Conservation (phyloP, 2,113 vertebrate genomes). For the Hiodon alosoides region DNA sequence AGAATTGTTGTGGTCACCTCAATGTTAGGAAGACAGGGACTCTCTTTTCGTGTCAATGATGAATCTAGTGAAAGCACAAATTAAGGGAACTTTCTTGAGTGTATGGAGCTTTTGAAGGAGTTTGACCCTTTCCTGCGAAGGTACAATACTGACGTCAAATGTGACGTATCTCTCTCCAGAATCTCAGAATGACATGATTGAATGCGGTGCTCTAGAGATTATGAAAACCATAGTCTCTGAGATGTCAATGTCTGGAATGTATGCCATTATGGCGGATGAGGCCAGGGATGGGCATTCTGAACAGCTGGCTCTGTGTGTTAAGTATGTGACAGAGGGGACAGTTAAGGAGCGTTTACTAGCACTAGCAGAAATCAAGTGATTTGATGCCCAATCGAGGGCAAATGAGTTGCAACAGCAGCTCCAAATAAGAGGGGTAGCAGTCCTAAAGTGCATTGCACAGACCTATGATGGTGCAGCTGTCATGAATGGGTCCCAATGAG, state of each 20-base stretch:
- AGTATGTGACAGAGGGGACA: slow-evolving; percentile 22
- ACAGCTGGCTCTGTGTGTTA: slow-evolving; percentile 23
- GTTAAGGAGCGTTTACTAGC: slow-evolving; percentile 23
- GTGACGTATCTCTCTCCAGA: neutral
- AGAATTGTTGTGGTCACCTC: slow-evolving; percentile 23
- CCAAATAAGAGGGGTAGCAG: slow-evolving; percentile 13
- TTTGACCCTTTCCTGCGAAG: slow-evolving; percentile 27
- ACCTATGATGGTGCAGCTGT: slow-evolving; percentile 7
- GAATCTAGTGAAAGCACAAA: neutral
- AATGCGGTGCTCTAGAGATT: slow-evolving; percentile 16
- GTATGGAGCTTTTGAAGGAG: slow-evolving; percentile 26
- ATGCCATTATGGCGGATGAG: no score
- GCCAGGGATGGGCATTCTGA: neutral
- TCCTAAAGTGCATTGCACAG: slow-evolving; percentile 12
- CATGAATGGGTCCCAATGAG: slow-evolving; percentile 18
- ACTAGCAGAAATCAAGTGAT: slow-evolving; percentile 21
- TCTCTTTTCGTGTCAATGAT: no score
- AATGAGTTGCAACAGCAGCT: slow-evolving; percentile 22
- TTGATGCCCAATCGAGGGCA: slow-evolving; percentile 19
- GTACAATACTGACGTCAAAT: slow-evolving; percentile 22
- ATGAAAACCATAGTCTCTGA: slow-evolving; percentile 11
- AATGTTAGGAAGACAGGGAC: slow-evolving; percentile 5
- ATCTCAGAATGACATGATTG: no score
- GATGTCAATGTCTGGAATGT: neutral
- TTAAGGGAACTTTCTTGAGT: slow-evolving; percentile 23